Percentiles rank a stretch among this genome's conserved stretches.
These are phyloP conservation scores for Barnardius zonarius DNA, from an alignment of 2,113 vertebrate genomes.

Conservation along the genomic window DNA sequence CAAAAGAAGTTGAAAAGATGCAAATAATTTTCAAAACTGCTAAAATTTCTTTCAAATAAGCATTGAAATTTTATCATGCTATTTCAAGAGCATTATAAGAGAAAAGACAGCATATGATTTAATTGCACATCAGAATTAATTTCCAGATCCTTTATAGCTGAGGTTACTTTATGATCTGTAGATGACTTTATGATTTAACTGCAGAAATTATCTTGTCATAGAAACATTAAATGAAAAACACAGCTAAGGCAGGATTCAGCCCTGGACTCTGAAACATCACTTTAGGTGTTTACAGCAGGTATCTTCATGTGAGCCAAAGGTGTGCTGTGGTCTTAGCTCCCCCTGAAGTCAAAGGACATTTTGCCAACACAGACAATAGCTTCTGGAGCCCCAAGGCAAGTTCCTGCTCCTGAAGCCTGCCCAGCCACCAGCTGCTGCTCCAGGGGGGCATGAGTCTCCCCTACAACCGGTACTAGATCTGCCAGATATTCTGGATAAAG, in stretches of 20 bases:
- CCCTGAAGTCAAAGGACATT: background rate
- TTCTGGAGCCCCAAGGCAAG: background rate
- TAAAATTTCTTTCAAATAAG: background rate
- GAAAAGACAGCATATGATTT: background rate
- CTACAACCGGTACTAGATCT: background rate
- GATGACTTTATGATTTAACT: background rate
- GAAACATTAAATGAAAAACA: background rate
- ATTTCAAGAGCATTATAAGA: background rate
- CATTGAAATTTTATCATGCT: background rate
- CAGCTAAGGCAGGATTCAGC: background rate
- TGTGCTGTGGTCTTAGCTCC: background rate
- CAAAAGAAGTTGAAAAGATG: background rate
- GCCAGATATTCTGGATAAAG: background rate
- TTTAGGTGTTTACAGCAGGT: background rate
- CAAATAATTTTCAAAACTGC: conserved; percentile 2
- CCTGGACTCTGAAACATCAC: background rate
- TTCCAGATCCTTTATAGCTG: background rate
- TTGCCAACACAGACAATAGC: accelerated
- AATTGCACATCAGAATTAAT: background rate
- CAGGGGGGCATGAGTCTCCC: background rate
- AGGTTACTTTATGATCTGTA: background rate
- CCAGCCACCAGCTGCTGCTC: background rate
- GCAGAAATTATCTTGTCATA: background rate
- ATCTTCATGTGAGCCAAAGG: accelerated
- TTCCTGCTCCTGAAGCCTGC: accelerated